phyloP scores from a whole-genome alignment of 1,140 invertebrate species.

The Arion vulgaris region DNA sequence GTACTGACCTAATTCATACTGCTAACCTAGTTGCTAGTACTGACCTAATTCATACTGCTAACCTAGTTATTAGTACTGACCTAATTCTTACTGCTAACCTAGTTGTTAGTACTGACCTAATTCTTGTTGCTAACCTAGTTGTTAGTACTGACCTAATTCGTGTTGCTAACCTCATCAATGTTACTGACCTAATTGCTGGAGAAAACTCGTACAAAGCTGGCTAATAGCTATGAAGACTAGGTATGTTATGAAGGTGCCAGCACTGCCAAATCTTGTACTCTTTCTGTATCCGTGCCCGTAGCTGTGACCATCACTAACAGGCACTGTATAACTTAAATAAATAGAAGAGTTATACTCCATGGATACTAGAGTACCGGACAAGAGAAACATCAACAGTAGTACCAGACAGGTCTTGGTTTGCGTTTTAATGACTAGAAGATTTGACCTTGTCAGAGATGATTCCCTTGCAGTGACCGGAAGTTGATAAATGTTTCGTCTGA shows the following conservation, averaged over 20 bases:
- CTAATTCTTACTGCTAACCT: too few relatives aligned
- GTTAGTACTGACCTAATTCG: too few relatives aligned
- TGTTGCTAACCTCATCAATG: too few relatives aligned
- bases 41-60: too few relatives aligned
- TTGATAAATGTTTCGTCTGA: background rate
- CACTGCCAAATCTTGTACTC: background rate
- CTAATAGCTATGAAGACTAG: background rate
- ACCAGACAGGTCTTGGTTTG: background rate
- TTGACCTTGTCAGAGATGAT: background rate
- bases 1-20: too few relatives aligned
- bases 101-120: too few relatives aligned
- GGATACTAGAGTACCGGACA: background rate
- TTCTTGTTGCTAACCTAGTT: too few relatives aligned
- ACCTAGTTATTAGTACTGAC: too few relatives aligned
- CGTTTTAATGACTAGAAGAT: background rate
- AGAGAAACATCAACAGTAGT: background rate
- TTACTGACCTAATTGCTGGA: background rate
- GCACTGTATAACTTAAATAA: background rate
- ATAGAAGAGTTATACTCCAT: constrained; percentile 1
- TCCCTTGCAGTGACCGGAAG: background rate
- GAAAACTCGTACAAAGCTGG: background rate
- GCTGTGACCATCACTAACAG: background rate
- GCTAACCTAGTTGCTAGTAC: too few relatives aligned
- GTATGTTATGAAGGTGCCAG: background rate
- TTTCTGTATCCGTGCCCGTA: background rate